phyloP scores from a whole-genome alignment of 2,797 vertebrate species.

The Knipowitschia caucasica region DNA sequence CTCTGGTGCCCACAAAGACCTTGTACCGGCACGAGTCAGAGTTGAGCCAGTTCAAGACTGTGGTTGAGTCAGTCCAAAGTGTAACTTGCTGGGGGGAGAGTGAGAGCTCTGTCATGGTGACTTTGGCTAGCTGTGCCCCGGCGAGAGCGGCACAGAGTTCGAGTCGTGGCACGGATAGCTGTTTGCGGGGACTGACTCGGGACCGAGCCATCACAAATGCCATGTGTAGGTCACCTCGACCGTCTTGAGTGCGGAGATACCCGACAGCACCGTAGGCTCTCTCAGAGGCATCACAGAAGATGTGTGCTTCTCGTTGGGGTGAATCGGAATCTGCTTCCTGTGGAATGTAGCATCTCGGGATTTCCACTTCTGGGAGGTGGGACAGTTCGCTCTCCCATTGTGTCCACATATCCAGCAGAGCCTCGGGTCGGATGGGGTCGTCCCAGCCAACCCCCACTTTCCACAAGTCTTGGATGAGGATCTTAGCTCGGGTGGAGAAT shows the following conservation, averaged over 20 bases:
- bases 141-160: neutral
- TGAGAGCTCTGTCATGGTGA: neutral
- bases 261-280: neutral
- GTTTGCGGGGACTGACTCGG: neutral
- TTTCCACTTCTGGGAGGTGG: neutral
- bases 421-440: neutral
- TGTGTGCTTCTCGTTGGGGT: neutral
- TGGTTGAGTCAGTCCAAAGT: too few species aligned
- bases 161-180: neutral
- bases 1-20: too few species aligned
- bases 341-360: neutral
- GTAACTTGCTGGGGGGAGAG: neutral
- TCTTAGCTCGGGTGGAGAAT: neutral
- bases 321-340: neutral
- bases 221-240: neutral
- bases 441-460: neutral
- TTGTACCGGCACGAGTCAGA: too few species aligned
- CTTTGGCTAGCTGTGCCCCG: neutral
- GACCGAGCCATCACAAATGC: conserved; percentile 1
- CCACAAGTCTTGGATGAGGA: neutral
- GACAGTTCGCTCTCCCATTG: neutral
- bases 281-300: conserved; percentile 7
- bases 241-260: neutral
- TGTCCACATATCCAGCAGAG: neutral
- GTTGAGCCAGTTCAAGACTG: too few species aligned